Conservation (phyloP, 2,113 vertebrate genomes). For the Pica pica region DNA sequence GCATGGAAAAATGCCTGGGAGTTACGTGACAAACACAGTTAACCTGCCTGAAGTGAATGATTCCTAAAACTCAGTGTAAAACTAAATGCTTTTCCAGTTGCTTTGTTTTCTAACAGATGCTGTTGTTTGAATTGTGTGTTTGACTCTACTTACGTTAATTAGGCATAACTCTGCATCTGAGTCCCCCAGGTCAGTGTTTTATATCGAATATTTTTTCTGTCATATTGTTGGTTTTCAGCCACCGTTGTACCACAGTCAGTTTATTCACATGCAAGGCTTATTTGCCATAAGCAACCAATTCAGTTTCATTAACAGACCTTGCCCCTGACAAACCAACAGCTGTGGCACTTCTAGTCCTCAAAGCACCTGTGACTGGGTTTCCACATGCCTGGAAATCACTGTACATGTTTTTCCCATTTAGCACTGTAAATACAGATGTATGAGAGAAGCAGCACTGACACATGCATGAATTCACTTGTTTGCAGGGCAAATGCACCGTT, state of each 20-base stretch:
- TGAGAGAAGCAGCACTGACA: not conserved
- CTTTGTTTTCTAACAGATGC: slow-evolving; percentile 43
- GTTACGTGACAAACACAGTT: not conserved
- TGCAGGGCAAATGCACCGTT: not conserved
- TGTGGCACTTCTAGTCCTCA: not conserved
- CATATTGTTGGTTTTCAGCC: not conserved
- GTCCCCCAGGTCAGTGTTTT: slow-evolving; percentile 9
- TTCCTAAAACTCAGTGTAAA: not conserved
- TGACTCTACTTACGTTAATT: slow-evolving; percentile 23
- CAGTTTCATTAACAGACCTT: slow-evolving; percentile 19
- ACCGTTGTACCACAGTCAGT: not conserved
- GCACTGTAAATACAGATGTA: not conserved
- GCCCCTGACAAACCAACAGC: not conserved
- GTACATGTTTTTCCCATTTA: not conserved
- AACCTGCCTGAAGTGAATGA: not conserved
- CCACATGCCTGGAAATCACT: not conserved
- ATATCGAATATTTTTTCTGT: not conserved
- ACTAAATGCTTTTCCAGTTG: not conserved
- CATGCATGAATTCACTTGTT: not conserved
- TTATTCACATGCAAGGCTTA: not conserved
- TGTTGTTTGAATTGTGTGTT: slow-evolving; percentile 23
- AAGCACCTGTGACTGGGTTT: slow-evolving; percentile 11
- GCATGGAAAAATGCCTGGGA: not conserved
- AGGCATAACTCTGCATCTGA: slow-evolving; percentile 2
- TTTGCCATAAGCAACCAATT: slow-evolving; percentile 20